Evolutionary conservation across 2,797 vertebrate genomes (phyloP).

Genomic region (Emys orbicularis): DNA sequence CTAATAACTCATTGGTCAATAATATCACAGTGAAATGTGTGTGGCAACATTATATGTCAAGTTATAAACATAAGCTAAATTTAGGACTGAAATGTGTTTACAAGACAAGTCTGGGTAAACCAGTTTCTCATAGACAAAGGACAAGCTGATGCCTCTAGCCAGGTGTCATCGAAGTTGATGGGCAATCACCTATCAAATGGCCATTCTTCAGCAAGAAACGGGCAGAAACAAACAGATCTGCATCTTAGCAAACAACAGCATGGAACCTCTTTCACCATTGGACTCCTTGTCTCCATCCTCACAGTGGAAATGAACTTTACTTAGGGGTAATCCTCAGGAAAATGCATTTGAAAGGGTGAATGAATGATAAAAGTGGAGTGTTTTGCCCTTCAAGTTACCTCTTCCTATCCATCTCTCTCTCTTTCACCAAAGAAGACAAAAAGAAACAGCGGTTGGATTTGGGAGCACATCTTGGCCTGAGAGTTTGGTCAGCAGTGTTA

Average conservation of each 20-base stretch:
- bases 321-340: background rate
- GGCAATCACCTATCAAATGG: background rate
- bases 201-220: background rate
- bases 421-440: background rate
- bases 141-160: background rate
- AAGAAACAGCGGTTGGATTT: background rate
- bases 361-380: no score
- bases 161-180: background rate
- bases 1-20: background rate
- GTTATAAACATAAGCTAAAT: background rate
- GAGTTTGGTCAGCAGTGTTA: background rate
- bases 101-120: background rate
- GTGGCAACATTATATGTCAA: background rate
- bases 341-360: background rate
- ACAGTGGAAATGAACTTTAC: background rate
- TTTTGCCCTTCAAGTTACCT: background rate
- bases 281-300: background rate
- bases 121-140: background rate
- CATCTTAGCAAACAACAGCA: background rate
- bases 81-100: background rate
- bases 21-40: background rate
- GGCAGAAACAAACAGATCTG: background rate
- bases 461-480: background rate
- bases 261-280: background rate
- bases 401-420: background rate